Base-by-base conservation (phyloP, 2,888 invertebrate species). In the Heliconius hortense region DNA sequence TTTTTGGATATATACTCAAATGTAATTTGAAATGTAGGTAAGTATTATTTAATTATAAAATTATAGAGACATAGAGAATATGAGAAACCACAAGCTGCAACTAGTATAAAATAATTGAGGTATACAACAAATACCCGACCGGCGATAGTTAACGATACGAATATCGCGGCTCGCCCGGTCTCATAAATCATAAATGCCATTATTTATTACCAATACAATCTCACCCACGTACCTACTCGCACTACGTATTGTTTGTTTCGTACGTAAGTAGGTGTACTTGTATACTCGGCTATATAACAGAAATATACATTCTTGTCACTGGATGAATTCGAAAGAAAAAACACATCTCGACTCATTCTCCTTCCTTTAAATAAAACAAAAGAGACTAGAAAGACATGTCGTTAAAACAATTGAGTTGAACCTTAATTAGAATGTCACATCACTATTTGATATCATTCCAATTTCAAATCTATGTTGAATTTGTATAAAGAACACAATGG, bases 161-260 rank as follows among this genome's bases (percentile, higher is more conserved):
- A 78, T 78, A 78, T 78, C 78, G 74, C 72, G 76, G 74, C 69
- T 39, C 75, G 77, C 67, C 43, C 59, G 77, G 64, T 75, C 64
- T 48, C 85, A 87, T 92, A 90, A 91, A 91, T 92, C 90, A 91
- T 90, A 89, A 89, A 89, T 89, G 89, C 85, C 90, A 92, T 93
- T 91, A 92, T 93, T 93, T 93, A 94, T 92, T 89, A 91, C 90
- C 85, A 86, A 89, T 88, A 88, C 91, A 91, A 92, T 93, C 91
- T 90, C 87, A 90, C 86, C 91, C 90, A 91, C 92, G 89, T 87
- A 88, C 77, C 83, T 28, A 31, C 66, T 21, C 59, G 64, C 35
- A 66, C 69, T 72, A 72, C 73, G 83, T 85, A 88, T 89, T 93
- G 90, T 91, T 91, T 91, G 90, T 90, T 86, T 82, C 84, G 85